Conservation (phyloP, 2,113 vertebrate genomes). For the Pardalotus punctatus region DNA sequence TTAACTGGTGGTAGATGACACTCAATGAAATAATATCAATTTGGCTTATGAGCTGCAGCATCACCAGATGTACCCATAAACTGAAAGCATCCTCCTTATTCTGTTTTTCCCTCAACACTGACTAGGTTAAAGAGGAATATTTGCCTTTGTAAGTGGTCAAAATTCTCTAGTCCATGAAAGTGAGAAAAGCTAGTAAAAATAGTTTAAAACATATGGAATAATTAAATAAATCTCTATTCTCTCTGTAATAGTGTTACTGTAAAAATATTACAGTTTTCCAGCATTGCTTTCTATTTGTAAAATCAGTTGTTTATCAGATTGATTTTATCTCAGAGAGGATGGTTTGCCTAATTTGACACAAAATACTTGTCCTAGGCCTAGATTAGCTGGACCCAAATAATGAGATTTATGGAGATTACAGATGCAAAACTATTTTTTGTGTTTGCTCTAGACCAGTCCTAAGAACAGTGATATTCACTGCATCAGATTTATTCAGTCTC, state of each 20-base stretch:
- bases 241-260: not conserved
- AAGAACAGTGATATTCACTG: not conserved
- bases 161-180: not conserved
- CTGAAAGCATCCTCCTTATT: not conserved
- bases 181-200: not conserved
- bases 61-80: not conserved
- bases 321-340: not conserved
- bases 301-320: not conserved
- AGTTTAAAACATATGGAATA: not conserved
- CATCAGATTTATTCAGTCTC: not conserved
- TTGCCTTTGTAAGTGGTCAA: not conserved
- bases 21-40: not conserved
- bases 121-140: not conserved
- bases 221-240: not conserved
- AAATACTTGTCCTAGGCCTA: not conserved
- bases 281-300: not conserved
- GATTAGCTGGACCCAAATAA: not conserved
- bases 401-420: not conserved
- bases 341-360: not conserved
- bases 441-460: not conserved
- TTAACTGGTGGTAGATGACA: slow-evolving; percentile 2
- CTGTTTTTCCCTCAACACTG: not conserved
- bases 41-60: not conserved
- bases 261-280: not conserved
- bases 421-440: not conserved